Evolutionary conservation across 2,113 vertebrate species (phyloP).

Genomic region (Cinclus mexicanus): DNA sequence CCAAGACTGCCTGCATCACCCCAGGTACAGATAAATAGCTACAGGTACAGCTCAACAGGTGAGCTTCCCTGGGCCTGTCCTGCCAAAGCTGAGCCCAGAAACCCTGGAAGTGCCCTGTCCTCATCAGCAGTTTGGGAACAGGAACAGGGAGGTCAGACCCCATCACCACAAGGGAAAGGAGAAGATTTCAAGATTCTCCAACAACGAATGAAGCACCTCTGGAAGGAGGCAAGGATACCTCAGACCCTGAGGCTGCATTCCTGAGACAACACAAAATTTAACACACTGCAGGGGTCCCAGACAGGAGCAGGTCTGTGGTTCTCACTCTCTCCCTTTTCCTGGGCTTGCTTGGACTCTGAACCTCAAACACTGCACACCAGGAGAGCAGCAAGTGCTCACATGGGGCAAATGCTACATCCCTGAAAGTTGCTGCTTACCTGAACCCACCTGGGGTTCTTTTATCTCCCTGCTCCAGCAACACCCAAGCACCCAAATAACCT

Average conservation of each 20-base stretch:
- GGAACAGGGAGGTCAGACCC: neutral
- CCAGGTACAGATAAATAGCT: neutral
- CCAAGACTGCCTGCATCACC: neutral
- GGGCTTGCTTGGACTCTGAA: neutral
- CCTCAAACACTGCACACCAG: neutral
- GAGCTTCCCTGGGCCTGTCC: neutral
- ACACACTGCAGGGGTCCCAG: neutral
- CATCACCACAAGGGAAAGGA: rapidly evolving
- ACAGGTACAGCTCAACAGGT: neutral
- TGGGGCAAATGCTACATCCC: neutral
- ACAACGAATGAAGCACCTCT: neutral
- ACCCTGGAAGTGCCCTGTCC: neutral
- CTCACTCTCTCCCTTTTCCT: neutral
- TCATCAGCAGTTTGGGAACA: neutral
- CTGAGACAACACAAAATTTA: neutral
- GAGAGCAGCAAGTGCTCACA: neutral
- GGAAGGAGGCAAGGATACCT: neutral
- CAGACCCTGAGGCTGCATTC: neutral
- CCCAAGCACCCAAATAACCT: neutral
- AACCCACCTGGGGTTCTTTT: neutral
- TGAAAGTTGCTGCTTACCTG: neutral
- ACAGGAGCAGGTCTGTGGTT: neutral
- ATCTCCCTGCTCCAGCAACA: neutral
- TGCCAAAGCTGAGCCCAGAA: neutral
- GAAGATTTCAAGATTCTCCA: neutral